Conservation (phyloP, 92 coral and sea anemone genomes). For the Montipora capitata region DNA sequence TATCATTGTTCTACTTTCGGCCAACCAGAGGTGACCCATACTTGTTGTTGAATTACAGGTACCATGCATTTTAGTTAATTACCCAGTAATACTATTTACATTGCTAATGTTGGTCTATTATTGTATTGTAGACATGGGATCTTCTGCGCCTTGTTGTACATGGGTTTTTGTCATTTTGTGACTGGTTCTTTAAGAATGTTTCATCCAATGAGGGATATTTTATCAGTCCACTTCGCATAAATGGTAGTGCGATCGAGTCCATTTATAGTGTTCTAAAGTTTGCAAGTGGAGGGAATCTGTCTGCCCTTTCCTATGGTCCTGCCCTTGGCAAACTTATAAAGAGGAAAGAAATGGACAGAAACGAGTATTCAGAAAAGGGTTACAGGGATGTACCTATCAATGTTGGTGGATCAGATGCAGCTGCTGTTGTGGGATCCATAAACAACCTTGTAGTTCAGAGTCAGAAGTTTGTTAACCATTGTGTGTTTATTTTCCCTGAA, state of each 20-base stretch:
- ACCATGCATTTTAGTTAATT: not conserved
- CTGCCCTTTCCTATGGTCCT: no score
- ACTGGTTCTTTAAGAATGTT: conserved; percentile 51
- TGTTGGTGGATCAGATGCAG: no score
- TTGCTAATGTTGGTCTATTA: not conserved
- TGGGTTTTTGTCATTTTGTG: conserved; percentile 60
- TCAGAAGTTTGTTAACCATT: not conserved
- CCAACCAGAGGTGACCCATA: no score
- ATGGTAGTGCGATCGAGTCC: no score
- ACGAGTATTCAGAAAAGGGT: no score
- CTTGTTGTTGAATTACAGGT: no score
- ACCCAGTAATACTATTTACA: not conserved
- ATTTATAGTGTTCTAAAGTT: no score
- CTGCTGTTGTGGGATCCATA: conserved; percentile 9
- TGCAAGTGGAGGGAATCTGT: no score
- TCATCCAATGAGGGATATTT: conserved; percentile 46
- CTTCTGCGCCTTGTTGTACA: conserved; percentile 43
- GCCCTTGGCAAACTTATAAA: conserved; percentile 42
- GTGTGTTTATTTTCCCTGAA: conserved; percentile 25
- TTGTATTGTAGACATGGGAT: conserved; percentile 54
- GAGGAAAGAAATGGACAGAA: conserved; percentile 27
- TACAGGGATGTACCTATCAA: no score
- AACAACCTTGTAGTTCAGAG: not conserved
- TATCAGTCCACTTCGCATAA: conserved; percentile 61
- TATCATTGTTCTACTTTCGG: no score